Evolutionary conservation across 2,888 invertebrate species (phyloP).

Genomic region (Eilema caniola): DNA sequence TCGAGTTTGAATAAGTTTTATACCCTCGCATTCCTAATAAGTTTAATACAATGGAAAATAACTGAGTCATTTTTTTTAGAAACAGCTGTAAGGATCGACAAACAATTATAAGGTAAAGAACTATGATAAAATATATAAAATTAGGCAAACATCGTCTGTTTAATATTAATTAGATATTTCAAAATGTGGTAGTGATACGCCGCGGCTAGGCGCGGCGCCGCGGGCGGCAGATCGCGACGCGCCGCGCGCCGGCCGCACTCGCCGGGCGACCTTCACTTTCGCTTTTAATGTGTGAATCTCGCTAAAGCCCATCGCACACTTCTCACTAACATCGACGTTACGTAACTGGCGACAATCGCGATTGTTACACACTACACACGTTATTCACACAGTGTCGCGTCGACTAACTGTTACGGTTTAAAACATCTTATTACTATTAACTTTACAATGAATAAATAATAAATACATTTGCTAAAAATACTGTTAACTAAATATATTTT

Average conservation of each 20-base stretch:
- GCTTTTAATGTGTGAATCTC: conserved; percentile 69
- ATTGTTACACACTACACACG: conserved; percentile 45
- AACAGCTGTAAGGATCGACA: background rate
- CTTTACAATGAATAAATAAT: background rate
- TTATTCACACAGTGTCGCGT: conserved; percentile 16
- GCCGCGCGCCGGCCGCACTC: conserved; percentile 45
- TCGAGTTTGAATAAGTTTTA: background rate
- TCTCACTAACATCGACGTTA: conserved; percentile 33
- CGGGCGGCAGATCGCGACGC: conserved; percentile 15
- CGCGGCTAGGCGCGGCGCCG: conserved; percentile 6
- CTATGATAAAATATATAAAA: background rate
- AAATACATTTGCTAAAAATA: background rate
- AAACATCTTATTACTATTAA: background rate
- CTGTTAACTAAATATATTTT: background rate
- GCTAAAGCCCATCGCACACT: conserved; percentile 52
- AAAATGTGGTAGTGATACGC: conserved; percentile 32
- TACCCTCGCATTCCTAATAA: background rate
- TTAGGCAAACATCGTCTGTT: conserved; percentile 32
- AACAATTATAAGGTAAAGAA: conserved; percentile 6
- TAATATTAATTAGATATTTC: conserved; percentile 46
- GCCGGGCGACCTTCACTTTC: conserved; percentile 70
- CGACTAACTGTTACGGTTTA: conserved; percentile 9
- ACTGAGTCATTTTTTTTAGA: background rate
- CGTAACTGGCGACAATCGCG: conserved; percentile 43
- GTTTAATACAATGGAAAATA: background rate